Base-by-base conservation (phyloP, 2,113 vertebrate genomes). In the Passerina amoena region DNA sequence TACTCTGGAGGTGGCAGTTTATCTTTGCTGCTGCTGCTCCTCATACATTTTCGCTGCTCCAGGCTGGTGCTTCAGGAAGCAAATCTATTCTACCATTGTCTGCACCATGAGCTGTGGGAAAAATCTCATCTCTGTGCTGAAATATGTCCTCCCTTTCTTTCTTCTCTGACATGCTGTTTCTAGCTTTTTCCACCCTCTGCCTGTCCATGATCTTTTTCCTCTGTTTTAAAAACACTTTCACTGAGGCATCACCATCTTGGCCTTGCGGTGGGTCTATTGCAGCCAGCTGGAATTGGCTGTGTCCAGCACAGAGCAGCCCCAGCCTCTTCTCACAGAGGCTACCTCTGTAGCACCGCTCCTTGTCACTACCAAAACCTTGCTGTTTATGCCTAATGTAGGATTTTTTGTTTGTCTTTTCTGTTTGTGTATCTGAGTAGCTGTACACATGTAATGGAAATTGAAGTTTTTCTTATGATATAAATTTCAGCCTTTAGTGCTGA, bases 181-280 rank as follows among this genome's bases (percentile, higher is more conserved):
- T 56, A 10, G 1, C 9, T 45, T 12, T 61, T 50, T 24, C 22
- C 6, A 23, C 45, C 45, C 45, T 47, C 45, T 47, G 21, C 21
- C 22, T 47, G 45, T 23, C 45, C 45, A 47, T 47, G 45, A 23
- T 47, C 21, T 47, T 47, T 47, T 47, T 47, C 11, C 45, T 9
- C 4, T 42, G 5, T 47, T 31, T 60, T 75, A 73, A 75, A 65
- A n/a, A 11, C 14, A 25, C 28, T 60, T 79, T 69, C 38, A 59
- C 14, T 14, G 44, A 53, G 38, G 13, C 5, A 6, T 8, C 11
- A 48, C 14, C 10, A 11, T 40, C 54, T 35, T 69, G 16, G 10
- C 14, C 25, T 10, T 45, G 13, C 0, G 1, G 21, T 16, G 17
- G 6, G 3, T 64, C 35, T 22, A 3, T 14, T 80, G 11, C 28